Conservation (phyloP, 2,797 vertebrate species). For the Clarias platycephalus region DNA sequence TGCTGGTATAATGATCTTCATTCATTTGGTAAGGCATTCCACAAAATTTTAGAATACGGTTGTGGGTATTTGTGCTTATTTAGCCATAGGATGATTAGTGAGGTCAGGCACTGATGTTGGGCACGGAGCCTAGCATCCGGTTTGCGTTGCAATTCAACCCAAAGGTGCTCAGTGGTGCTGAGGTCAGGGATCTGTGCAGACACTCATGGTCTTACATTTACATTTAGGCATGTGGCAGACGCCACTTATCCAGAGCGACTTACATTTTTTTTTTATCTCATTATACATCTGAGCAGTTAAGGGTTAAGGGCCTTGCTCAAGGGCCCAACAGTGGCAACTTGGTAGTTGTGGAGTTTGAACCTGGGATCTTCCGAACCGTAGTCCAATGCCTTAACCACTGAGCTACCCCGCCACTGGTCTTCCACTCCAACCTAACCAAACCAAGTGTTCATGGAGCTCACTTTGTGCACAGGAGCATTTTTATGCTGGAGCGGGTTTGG, state of each 20-base stretch:
- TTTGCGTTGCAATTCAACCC: not conserved
- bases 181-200: not conserved
- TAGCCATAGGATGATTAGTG: not conserved
- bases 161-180: not conserved
- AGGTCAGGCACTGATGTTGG: not conserved
- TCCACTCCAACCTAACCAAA: not conserved
- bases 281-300: no score
- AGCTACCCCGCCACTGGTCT: no score
- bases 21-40: not conserved
- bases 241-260: no score
- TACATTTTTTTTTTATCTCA: no score
- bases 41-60: not conserved
- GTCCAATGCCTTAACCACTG: no score
- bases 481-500: not conserved
- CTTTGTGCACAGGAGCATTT: not conserved
- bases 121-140: not conserved
- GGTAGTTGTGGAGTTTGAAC: no score
- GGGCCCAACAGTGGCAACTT: no score
- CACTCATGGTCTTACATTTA: no score
- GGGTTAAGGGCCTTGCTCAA: no score
- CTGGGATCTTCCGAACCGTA: no score
- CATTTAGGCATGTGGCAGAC: no score
- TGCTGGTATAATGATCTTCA: not conserved
- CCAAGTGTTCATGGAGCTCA: not conserved
- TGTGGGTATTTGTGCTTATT: not conserved